These are phyloP conservation scores for Dasypogon diadema DNA, from an alignment of 2,888 invertebrate genomes.

Conservation along the genomic window DNA sequence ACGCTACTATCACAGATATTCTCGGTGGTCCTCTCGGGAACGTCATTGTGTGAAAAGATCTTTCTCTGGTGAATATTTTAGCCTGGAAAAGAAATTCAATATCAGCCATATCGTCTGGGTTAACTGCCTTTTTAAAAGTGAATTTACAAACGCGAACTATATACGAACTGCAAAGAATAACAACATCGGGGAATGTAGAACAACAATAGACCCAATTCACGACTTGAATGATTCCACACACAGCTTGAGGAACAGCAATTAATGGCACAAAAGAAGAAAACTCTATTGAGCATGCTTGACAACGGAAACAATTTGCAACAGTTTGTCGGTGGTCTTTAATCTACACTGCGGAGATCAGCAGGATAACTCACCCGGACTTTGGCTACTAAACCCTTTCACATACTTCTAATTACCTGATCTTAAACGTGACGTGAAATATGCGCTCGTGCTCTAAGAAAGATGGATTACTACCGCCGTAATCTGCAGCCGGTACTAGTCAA, in stretches of 20 bases:
- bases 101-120: neutral
- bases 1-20: constrained; percentile 55
- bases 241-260: no score
- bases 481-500: neutral
- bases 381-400: no score
- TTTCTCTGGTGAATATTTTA: neutral
- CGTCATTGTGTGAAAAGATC: neutral
- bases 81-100: neutral
- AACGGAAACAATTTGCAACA: constrained; percentile 9
- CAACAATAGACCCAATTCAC: neutral
- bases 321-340: neutral
- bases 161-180: constrained; percentile 1
- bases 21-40: constrained; percentile 52
- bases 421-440: constrained; percentile 4
- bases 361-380: neutral
- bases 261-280: no score
- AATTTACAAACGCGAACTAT: neutral
- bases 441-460: neutral
- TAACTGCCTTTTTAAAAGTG: neutral
- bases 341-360: constrained; percentile 5
- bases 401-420: constrained; percentile 22
- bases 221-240: constrained; percentile 4
- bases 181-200: constrained; percentile 10
- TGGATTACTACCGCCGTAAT: no score
- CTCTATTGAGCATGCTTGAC: neutral